Evolutionary conservation across 1,140 invertebrate genomes (phyloP), one percentile per base, ranked within the genome.

Genomic region (Euura lappo): DNA sequence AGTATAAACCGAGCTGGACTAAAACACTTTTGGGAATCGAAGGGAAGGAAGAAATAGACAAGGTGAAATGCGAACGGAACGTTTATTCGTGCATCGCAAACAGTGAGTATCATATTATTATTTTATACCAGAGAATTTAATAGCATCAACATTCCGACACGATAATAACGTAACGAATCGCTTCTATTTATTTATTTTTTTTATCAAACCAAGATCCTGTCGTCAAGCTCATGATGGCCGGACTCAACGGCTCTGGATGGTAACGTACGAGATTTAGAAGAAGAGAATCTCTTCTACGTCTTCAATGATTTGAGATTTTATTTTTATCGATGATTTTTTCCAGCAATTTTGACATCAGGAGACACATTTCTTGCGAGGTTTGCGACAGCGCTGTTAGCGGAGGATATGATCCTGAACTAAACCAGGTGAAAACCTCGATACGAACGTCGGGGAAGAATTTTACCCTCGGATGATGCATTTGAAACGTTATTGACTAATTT

Each of bases 331-430:
- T 28, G 28, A 28, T 28, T 28, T 75, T 76, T 89, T 90, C 46
- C 79, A 94, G 95, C 88, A 88, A 91, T 69, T 88, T 98, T 75
- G 94, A 98, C 84, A 88, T 97, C 64, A 86, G 93, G 13, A 90
- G 97, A 74, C 97, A 99, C 83, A 93, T 99, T 74, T 93, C 94
- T 0, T 99, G 97, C 89, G 97, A 99, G 91, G 90, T 94, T 28
- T 99, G 98, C 88, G 91, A 94, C 81, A 85, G 89, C 28, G 87
- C 89, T 47, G 94, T 98, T 0, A 96, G 91, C 80, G 97, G 97
- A 46, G 97, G 97, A 11, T 99, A 96, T 90, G 97, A 99, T 91
- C 93, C 95, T 8, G 89, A 92, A 78, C 82, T 93, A 47, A 97
- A 97, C 90, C 96, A 97, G 89, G 94, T 94, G 87, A 69, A 68